phyloP scores from a whole-genome alignment of 1,140 invertebrate species.

The Drosophila truncata region DNA sequence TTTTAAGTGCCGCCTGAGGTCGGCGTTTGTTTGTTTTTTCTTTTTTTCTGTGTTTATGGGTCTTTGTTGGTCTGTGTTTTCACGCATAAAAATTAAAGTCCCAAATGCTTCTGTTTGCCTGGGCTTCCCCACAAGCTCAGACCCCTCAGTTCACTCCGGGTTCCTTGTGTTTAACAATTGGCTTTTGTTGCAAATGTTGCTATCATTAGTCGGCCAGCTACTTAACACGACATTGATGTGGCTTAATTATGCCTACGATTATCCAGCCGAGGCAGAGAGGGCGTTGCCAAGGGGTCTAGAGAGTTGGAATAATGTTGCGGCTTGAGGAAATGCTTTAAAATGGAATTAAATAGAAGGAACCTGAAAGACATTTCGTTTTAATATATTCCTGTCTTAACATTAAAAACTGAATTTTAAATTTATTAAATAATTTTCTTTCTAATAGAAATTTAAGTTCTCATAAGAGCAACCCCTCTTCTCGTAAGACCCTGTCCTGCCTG shows the following conservation, averaged over 20 bases:
- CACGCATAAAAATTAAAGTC: constrained; percentile 83
- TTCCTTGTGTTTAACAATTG: constrained; percentile 59
- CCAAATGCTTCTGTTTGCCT: constrained; percentile 54
- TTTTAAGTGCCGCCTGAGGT: constrained; percentile 71
- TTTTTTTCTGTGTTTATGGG: constrained; percentile 9
- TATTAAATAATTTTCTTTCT: not conserved
- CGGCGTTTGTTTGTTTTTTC: constrained; percentile 26
- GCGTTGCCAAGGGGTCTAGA: not conserved
- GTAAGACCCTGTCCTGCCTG: constrained; percentile 11
- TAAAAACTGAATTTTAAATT: not conserved
- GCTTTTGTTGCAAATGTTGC: constrained; percentile 76
- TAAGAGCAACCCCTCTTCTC: not conserved
- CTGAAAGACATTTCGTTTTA: too few species aligned
- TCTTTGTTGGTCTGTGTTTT: constrained; percentile 70
- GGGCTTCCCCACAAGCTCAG: constrained; percentile 4
- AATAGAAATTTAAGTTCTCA: not conserved
- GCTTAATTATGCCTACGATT: constrained; percentile 76
- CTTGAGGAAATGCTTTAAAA: not conserved
- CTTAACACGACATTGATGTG: constrained; percentile 82
- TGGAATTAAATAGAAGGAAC: too few species aligned
- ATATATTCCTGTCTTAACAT: not conserved
- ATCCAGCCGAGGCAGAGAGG: constrained; percentile 31
- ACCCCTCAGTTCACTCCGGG: not conserved
- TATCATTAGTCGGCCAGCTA: constrained; percentile 81
- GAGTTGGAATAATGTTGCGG: not conserved